Percentiles rank a stretch among this genome's conserved stretches.
Evolutionary conservation across 2,113 vertebrate species (phyloP).

Genomic region (Nettapus auritus): DNA sequence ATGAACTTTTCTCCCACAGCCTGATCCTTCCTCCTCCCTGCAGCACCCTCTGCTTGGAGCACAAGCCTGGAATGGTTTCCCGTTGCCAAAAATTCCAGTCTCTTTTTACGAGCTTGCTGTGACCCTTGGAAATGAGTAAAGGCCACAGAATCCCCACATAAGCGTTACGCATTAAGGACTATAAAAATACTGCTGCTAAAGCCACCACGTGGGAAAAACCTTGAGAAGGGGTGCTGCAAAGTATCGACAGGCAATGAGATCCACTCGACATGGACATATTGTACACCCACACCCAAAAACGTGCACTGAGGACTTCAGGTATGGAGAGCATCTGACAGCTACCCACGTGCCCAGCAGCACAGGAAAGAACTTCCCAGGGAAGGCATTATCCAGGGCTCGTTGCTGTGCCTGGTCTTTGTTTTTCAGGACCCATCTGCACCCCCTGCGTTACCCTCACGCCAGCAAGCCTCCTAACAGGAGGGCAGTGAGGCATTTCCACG

Average conservation of each 20-base stretch:
- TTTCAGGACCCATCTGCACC: not conserved
- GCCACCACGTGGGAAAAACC: not conserved
- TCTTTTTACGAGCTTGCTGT: not conserved
- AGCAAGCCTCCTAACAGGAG: not conserved
- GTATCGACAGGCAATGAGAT: not conserved
- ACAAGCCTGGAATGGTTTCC: not conserved
- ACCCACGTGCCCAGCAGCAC: not conserved
- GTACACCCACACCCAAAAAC: not conserved
- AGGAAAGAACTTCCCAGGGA: not conserved
- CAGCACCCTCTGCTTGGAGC: not conserved
- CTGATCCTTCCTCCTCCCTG: not conserved
- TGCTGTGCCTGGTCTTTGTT: not conserved
- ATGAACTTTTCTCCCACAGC: not conserved
- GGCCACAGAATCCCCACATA: not conserved
- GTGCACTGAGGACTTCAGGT: accelerated
- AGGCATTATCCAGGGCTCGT: not conserved
- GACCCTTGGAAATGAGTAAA: not conserved
- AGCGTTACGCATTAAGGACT: not conserved
- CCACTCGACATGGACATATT: accelerated
- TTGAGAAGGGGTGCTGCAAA: not conserved
- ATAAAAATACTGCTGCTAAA: not conserved
- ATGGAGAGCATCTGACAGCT: not conserved
- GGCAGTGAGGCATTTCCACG: not conserved
- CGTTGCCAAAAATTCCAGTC: not conserved
- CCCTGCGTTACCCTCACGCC: not conserved